phyloP scores from a whole-genome alignment of 64 coral and sea anemone genomes.

The Astreopora myriophthalma region DNA sequence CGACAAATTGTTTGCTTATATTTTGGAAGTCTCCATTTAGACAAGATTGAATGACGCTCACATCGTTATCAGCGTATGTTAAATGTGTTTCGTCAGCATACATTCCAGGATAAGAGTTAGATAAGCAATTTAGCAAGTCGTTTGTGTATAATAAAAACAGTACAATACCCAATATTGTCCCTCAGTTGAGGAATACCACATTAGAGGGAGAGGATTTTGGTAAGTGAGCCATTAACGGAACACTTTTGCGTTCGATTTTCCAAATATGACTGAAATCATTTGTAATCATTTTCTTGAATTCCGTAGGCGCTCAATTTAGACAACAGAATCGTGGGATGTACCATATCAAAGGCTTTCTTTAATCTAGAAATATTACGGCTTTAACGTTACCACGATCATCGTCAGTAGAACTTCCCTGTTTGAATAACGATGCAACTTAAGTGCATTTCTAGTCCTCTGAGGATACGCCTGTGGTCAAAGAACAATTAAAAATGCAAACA shows the following conservation, averaged over 20 bases:
- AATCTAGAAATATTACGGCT: not conserved
- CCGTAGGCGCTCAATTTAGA: slow-evolving; percentile 11
- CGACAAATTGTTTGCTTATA: not conserved
- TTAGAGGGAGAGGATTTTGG: not conserved
- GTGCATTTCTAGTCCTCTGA: not conserved
- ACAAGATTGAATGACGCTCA: not conserved
- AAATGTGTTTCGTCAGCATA: slow-evolving; percentile 26
- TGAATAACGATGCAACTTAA: not conserved
- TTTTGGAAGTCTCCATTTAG: slow-evolving; percentile 4
- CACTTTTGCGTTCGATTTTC: not conserved
- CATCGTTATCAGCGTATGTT: slow-evolving; percentile 2
- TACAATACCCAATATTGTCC: too few species aligned
- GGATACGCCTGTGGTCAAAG: not conserved
- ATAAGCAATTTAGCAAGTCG: slow-evolving; percentile 11
- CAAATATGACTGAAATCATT: not conserved
- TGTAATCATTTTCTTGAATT: not conserved
- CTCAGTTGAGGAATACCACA: not conserved
- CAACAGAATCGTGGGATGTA: not conserved
- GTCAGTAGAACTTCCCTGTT: slow-evolving; percentile 5
- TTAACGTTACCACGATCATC: slow-evolving; percentile 21
- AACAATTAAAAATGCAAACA: not conserved
- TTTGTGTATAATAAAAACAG: slow-evolving; percentile 15
- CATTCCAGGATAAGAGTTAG: slow-evolving; percentile 14
- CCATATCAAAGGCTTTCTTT: not conserved
- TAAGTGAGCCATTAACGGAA: not conserved